phyloP scores from a whole-genome alignment of 2,888 invertebrate genomes.

The Pristionchus entomophagus region DNA sequence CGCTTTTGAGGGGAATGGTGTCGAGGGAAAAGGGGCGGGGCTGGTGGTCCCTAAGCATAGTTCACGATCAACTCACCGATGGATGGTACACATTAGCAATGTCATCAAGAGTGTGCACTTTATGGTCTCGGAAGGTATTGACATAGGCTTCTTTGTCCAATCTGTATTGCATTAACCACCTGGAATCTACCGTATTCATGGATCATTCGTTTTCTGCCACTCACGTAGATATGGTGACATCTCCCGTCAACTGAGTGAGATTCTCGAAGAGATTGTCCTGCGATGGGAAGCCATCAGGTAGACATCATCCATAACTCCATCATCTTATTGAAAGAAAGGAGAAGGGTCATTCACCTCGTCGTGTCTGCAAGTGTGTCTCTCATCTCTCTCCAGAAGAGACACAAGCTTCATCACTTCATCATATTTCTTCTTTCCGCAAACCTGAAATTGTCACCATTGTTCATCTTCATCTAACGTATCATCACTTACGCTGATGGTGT shows the following conservation, averaged over 20 bases:
- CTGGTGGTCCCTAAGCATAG: too few relatives aligned
- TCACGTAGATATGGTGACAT: not conserved
- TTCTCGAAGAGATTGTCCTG: not conserved
- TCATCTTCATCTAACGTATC: too few relatives aligned
- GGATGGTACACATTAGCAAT: not conserved
- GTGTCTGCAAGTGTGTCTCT: not conserved
- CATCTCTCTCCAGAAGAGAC: not conserved
- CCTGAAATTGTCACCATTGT: not conserved
- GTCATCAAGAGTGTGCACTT: not conserved
- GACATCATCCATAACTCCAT: not conserved
- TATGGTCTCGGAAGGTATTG: not conserved
- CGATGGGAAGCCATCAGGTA: too few relatives aligned
- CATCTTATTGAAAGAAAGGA: too few relatives aligned
- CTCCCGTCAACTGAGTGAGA: slow-evolving; percentile 1
- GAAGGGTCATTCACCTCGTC: not conserved
- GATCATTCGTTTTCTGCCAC: not conserved
- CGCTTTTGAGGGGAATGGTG: too few relatives aligned
- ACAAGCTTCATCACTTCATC: not conserved
- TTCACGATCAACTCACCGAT: not conserved
- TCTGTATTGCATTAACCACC: not conserved
- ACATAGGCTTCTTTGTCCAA: not conserved
- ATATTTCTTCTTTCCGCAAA: slow-evolving; percentile 7
- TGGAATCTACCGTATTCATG: not conserved
- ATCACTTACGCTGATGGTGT: too few relatives aligned
- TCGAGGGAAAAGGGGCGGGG: too few relatives aligned